phyloP scores from a whole-genome alignment of 2,888 invertebrate genomes.

The Temnothorax unifasciatus region DNA sequence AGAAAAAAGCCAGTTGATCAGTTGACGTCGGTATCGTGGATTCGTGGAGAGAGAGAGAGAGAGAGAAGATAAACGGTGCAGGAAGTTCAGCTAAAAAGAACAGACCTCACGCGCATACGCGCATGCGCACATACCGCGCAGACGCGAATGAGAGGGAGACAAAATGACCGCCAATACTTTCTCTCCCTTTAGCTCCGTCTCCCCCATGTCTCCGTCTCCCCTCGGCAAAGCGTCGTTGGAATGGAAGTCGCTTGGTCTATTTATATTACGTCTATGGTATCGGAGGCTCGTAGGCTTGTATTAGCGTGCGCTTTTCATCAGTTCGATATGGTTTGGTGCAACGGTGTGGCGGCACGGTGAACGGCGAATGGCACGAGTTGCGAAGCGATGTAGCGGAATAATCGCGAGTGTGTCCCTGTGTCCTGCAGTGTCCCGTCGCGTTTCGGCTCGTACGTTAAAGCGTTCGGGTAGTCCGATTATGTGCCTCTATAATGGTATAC shows the following conservation, averaged over 20 bases:
- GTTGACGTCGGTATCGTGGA: no score
- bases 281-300: not conserved
- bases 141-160: not conserved
- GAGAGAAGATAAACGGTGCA: no score
- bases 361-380: not conserved
- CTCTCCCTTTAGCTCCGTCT: not conserved
- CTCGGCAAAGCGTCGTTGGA: not conserved
- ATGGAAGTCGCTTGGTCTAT: not conserved
- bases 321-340: slow-evolving; percentile 20
- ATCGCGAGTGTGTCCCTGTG: not conserved
- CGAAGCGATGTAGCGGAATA: not conserved
- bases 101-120: no score
- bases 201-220: no score
- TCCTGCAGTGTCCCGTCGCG: not conserved
- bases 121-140: not conserved
- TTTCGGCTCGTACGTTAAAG: not conserved
- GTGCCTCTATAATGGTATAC: slow-evolving; percentile 11
- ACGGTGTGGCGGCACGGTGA: not conserved
- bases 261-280: slow-evolving; percentile 4
- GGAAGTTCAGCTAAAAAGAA: no score
- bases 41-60: no score
- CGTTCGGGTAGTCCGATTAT: not conserved
- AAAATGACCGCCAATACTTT: not conserved
- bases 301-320: slow-evolving; percentile 2
- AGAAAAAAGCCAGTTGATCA: no score